Base-by-base conservation (phyloP, 2,888 invertebrate genomes). In the Eudemis profundana region DNA sequence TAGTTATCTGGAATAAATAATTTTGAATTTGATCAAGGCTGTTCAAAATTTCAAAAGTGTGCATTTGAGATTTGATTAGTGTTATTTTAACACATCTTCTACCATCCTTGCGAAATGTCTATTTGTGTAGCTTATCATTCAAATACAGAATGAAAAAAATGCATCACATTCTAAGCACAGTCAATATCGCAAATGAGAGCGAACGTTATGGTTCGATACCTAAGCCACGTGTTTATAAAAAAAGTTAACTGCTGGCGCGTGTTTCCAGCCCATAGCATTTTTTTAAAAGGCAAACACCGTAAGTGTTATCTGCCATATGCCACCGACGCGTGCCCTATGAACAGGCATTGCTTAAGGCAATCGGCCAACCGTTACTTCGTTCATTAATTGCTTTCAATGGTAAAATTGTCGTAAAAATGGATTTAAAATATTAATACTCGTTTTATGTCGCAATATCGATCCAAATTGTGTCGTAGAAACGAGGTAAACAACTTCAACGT, bases 261-360 rank as follows among this genome's bases (percentile, higher is more conserved):
- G 89, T 71, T 81, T 50, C 72, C 56, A 36, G 61, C 65, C 67
- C 65, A 56, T 72, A 69, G 69, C 70, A 74, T 74, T 70, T 71
- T 75, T 83, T 85, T 79, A 70, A 69, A 72, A 76, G 61, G 67
- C 70, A 70, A 57, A 65, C 63, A 66, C 61, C 71, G 74, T 73
- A 76, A 67, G 70, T 72, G 73, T 80, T 85, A 83, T 84, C 83
- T 67, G 76, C 86, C 90, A 90, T 88, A 91, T 91, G 90, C 81
- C 84, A 86, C 87, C 74, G 74, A 79, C 89, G 87, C 90, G 90
- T 88, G 90, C 81, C 81, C 74, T 81, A 78, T 72, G 54, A 42
- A 59, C 60, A 15, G 60, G 49, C 40, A 49, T 49, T 17, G 38
- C 59, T 44, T 57, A 56, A 65, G 61, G 40, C 66, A 69, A 68